Conservation (phyloP, 2,888 invertebrate genomes). For the Sylvicola cinctus region DNA sequence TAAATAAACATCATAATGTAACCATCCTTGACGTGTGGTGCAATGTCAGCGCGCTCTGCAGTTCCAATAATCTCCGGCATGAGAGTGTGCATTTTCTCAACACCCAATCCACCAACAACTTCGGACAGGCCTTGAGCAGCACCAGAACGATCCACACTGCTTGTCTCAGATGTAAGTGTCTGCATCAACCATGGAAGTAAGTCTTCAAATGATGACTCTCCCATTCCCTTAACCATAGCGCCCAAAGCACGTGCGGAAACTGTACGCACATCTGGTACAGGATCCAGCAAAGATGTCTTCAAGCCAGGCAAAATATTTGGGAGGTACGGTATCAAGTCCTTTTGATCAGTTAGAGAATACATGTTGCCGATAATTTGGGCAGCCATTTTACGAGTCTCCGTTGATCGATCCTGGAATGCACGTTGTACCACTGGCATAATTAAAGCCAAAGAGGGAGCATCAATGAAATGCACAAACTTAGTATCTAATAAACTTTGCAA, state of each 20-base stretch:
- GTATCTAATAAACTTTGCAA: conserved; percentile 87
- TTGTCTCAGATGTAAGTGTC: conserved; percentile 84
- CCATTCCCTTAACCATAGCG: conserved; percentile 85
- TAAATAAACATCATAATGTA: conserved; percentile 99
- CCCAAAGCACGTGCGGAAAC: conserved; percentile 92
- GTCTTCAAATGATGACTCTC: conserved; percentile 88
- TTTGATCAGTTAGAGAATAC: conserved; percentile 97
- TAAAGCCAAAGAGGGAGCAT: conserved; percentile 92
- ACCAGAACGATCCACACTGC: conserved; percentile 88
- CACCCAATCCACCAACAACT: conserved; percentile 90
- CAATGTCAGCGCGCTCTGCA: conserved; percentile 79
- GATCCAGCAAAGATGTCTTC: conserved; percentile 88
- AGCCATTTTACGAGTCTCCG: conserved; percentile 97
- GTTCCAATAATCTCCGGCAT: conserved; percentile 96
- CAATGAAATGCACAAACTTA: conserved; percentile 97
- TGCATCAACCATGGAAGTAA: conserved; percentile 97
- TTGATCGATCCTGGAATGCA: conserved; percentile 92
- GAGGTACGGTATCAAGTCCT: conserved; percentile 90
- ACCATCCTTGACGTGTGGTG: conserved; percentile 95
- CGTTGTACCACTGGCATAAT: conserved; percentile 99
- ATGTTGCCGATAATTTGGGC: conserved; percentile 99
- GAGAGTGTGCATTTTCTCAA: conserved; percentile 81
- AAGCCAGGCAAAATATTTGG: conserved; percentile 92
- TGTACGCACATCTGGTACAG: conserved; percentile 92
- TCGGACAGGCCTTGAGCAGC: conserved; percentile 95